Conservation (phyloP, 2,113 vertebrate species). For the Campylomormyrus numenius region DNA sequence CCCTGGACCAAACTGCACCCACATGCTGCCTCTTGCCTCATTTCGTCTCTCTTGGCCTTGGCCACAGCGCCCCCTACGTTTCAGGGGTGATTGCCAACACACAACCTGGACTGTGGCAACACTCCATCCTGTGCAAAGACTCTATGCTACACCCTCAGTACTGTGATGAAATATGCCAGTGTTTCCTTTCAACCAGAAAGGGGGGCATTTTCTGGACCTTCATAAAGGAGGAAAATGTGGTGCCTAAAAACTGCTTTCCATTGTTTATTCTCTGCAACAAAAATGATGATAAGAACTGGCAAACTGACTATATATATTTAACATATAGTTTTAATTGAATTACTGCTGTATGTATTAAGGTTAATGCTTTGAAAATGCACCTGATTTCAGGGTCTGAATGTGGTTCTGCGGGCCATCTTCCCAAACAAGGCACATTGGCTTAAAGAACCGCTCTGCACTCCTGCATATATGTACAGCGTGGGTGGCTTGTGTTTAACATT, state of each 20-base stretch:
- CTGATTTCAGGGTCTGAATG: slow-evolving; percentile 9
- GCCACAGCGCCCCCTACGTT: not conserved
- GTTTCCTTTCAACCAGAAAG: not conserved
- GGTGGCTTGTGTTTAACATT: slow-evolving; percentile 23
- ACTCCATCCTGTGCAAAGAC: not conserved
- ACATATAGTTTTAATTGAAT: not conserved
- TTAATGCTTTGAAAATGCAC: slow-evolving; percentile 19
- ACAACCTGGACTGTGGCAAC: not conserved
- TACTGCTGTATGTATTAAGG: not conserved
- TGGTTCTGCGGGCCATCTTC: not conserved
- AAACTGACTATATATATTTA: not conserved
- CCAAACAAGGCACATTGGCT: not conserved
- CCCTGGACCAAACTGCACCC: not conserved
- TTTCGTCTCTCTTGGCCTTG: not conserved
- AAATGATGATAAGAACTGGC: not conserved
- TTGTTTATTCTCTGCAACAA: not conserved
- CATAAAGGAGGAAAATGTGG: not conserved
- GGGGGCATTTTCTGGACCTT: not conserved
- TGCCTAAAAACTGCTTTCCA: not conserved
- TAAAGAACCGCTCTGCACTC: slow-evolving; percentile 26
- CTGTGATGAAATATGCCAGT: not conserved
- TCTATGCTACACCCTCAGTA: not conserved
- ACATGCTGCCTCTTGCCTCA: not conserved
- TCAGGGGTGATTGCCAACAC: not conserved
- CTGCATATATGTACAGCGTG: slow-evolving; percentile 23